Percentiles rank a stretch among this genome's conserved stretches.
Evolutionary conservation across 1,140 invertebrate species (phyloP).

Genomic region (Scaptodrosophila lebanonensis): DNA sequence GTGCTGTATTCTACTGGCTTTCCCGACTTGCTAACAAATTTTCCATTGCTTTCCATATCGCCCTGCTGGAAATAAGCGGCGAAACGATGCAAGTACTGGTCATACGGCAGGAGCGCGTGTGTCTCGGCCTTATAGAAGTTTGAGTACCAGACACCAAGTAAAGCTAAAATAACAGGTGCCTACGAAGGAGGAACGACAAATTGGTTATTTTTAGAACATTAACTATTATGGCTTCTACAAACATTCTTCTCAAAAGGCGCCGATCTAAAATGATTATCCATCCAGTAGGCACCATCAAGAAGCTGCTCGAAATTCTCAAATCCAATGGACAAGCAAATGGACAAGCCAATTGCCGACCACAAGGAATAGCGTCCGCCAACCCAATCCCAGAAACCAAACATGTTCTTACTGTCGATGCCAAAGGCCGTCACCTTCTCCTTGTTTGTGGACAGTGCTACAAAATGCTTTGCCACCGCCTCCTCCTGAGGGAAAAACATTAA

Average conservation of each 20-base stretch:
- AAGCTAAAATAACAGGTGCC: conserved; percentile 95
- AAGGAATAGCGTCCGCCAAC: conserved; percentile 98
- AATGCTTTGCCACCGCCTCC: conserved; percentile 94
- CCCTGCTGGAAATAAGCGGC: conserved; percentile 99
- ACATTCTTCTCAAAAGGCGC: conserved; percentile 97
- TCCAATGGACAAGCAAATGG: conserved; percentile 95
- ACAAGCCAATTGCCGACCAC: conserved; percentile 99
- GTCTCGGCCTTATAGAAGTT: conserved; percentile 98
- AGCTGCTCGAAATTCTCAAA: conserved; percentile 97
- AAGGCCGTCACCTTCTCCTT: conserved; percentile 94
- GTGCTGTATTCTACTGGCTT: conserved; percentile 88
- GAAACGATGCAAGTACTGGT: conserved; percentile 99
- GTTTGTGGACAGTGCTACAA: conserved; percentile 98
- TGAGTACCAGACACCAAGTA: conserved; percentile 97
- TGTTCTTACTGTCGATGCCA: conserved; percentile 97
- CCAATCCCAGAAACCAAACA: conserved; percentile 99
- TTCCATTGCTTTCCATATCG: conserved; percentile 99
- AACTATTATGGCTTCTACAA: conserved; percentile 74
- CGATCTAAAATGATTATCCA: conserved; percentile 95
- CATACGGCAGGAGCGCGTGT: conserved; percentile 97
- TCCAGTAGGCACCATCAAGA: conserved; percentile 92
- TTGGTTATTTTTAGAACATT: background rate
- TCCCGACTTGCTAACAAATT: conserved; percentile 88
- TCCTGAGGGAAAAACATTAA: conserved; percentile 79
- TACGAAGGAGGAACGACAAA: conserved; percentile 77